Conservation (phyloP, 2,888 invertebrate species). For the Tiliacea aurago region DNA sequence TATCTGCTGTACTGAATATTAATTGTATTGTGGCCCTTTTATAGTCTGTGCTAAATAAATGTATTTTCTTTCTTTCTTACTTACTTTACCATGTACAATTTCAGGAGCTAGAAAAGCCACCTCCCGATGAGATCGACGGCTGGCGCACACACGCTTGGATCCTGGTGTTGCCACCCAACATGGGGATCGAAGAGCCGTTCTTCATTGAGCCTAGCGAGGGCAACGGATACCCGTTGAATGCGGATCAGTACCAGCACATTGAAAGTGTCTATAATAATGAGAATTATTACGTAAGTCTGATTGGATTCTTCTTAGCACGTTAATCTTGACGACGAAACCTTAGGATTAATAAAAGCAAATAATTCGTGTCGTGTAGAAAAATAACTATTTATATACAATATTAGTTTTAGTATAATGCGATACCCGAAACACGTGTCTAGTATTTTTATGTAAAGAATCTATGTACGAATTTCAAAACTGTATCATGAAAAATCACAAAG, state of each 20-base stretch:
- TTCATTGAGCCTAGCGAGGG: conserved; percentile 97
- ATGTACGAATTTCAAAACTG: too few species aligned
- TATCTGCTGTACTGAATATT: too few species aligned
- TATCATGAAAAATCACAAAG: too few species aligned
- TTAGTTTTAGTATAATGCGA: too few species aligned
- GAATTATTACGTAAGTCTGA: conserved; percentile 94
- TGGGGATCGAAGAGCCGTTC: conserved; percentile 91
- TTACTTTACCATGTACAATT: not conserved
- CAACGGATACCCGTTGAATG: conserved; percentile 88
- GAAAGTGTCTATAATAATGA: conserved; percentile 96
- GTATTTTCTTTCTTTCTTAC: too few species aligned
- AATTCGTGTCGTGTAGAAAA: too few species aligned
- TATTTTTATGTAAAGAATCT: too few species aligned
- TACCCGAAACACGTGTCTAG: too few species aligned
- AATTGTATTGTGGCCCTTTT: too few species aligned
- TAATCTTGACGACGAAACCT: not conserved
- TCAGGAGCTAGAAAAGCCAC: conserved; percentile 92
- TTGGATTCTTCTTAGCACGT: not conserved
- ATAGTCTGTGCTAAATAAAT: too few species aligned
- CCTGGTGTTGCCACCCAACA: conserved; percentile 91
- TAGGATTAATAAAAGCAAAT: not conserved
- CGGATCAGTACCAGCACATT: conserved; percentile 93
- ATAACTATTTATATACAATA: too few species aligned
- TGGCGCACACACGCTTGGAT: conserved; percentile 96
- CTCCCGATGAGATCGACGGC: conserved; percentile 92